Percentiles rank a stretch among this genome's conserved stretches.
phyloP scores from a whole-genome alignment of 1,140 invertebrate species.

The Drosophila mauritiana region DNA sequence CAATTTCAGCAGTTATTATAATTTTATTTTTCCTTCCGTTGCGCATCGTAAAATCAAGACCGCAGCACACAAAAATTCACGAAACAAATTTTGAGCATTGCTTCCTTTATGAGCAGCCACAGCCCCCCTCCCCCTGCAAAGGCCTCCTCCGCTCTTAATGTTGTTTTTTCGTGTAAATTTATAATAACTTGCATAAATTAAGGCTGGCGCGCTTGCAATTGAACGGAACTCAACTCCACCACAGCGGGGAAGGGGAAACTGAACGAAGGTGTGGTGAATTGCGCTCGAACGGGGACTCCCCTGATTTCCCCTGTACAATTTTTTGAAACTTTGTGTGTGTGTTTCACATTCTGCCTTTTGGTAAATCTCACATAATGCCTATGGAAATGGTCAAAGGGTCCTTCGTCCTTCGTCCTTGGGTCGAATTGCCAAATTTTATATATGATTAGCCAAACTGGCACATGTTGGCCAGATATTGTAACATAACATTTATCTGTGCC shows the following conservation, averaged over 20 bases:
- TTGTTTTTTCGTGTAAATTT: slow-evolving; percentile 81
- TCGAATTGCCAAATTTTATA: slow-evolving; percentile 42
- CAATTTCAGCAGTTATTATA: slow-evolving; percentile 56
- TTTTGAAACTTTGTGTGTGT: slow-evolving; percentile 7
- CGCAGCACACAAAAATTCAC: slow-evolving; percentile 52
- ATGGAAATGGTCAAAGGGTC: slow-evolving; percentile 54
- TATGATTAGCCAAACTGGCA: slow-evolving; percentile 73
- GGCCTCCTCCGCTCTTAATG: slow-evolving; percentile 45
- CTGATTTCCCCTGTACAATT: slow-evolving; percentile 12
- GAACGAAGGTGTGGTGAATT: slow-evolving; percentile 54
- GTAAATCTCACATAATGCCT: slow-evolving; percentile 64
- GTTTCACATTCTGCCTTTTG: slow-evolving; percentile 29
- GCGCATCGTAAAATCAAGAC: slow-evolving; percentile 52
- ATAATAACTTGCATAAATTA: slow-evolving; percentile 83
- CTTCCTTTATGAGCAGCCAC: slow-evolving; percentile 59
- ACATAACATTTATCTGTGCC: slow-evolving; percentile 69
- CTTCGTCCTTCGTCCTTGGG: slow-evolving; percentile 6
- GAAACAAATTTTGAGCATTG: slow-evolving; percentile 65
- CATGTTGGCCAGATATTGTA: slow-evolving; percentile 45
- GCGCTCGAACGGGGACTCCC: background rate
- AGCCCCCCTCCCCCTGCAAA: background rate
- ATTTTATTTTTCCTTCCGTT: slow-evolving; percentile 55
- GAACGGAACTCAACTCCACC: slow-evolving; percentile 44
- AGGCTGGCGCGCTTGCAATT: slow-evolving; percentile 56
- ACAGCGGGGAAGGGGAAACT: slow-evolving; percentile 21